Conservation (phyloP, 2,888 invertebrate genomes). For the Epinotia nisella region DNA sequence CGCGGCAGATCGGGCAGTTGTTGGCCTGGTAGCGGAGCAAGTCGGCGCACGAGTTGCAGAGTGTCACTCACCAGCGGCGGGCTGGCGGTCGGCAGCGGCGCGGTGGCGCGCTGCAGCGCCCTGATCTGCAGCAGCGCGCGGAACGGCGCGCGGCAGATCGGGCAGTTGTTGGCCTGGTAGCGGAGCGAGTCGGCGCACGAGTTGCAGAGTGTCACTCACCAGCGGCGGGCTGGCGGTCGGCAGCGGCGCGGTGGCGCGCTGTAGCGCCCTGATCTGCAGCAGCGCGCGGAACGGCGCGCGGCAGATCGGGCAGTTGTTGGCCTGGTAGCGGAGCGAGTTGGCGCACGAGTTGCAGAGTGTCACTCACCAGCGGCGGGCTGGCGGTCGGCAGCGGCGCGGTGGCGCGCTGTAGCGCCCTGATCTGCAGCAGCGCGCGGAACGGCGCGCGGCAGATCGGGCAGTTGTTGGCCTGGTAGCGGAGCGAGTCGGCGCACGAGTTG, state of each 20-base stretch:
- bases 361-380: slow-evolving; percentile 68
- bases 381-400: slow-evolving; percentile 77
- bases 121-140: slow-evolving; percentile 89
- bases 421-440: slow-evolving; percentile 97
- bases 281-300: no score
- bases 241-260: no score
- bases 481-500: no score
- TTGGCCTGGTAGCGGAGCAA: slow-evolving; percentile 98
- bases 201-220: no score
- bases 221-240: no score
- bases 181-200: no score
- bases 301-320: no score
- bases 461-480: slow-evolving; percentile 87
- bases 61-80: slow-evolving; percentile 66
- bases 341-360: no score
- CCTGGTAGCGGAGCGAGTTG: no score
- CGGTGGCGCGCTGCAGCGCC: slow-evolving; percentile 91
- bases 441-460: slow-evolving; percentile 92
- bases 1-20: slow-evolving; percentile 99
- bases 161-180: no score
- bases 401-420: slow-evolving; percentile 94
- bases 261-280: no score
- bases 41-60: slow-evolving; percentile 99
- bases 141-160: no score
- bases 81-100: slow-evolving; percentile 75